phyloP scores from a whole-genome alignment of 92 coral and sea anemone genomes.

The Parazoanthus swiftii region DNA sequence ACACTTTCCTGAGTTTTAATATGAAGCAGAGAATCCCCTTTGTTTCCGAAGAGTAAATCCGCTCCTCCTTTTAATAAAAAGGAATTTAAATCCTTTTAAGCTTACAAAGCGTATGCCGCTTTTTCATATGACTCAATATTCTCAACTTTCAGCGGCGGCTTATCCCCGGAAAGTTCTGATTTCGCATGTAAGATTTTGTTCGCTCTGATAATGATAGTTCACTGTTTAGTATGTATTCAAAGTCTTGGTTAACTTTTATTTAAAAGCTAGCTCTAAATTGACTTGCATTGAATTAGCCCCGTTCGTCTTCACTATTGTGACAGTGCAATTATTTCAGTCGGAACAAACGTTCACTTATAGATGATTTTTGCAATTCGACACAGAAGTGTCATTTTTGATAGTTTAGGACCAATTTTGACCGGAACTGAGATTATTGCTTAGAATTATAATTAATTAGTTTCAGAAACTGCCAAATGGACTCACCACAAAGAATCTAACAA shows the following conservation, averaged over 20 bases:
- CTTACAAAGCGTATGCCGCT: too few relatives aligned
- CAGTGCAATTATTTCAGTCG: background rate
- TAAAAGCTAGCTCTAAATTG: too few relatives aligned
- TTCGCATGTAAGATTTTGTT: too few relatives aligned
- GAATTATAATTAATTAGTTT: background rate
- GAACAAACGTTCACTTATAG: background rate
- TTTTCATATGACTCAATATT: too few relatives aligned
- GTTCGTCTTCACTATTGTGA: too few relatives aligned
- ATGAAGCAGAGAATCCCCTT: background rate
- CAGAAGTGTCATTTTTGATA: conserved; percentile 2
- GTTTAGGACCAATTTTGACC: background rate
- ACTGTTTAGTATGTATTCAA: too few relatives aligned
- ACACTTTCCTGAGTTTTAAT: background rate
- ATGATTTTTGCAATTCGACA: background rate
- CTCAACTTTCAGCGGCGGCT: too few relatives aligned
- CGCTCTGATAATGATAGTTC: too few relatives aligned
- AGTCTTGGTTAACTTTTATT: too few relatives aligned
- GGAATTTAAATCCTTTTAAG: too few relatives aligned
- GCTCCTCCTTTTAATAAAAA: background rate
- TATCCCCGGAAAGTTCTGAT: too few relatives aligned
- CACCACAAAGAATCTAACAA: background rate
- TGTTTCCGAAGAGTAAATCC: background rate
- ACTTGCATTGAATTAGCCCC: too few relatives aligned
- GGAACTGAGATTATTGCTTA: background rate
- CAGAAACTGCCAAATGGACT: background rate